Base-by-base conservation (phyloP, 1,140 invertebrate species). In the Ectropis grisescens region DNA sequence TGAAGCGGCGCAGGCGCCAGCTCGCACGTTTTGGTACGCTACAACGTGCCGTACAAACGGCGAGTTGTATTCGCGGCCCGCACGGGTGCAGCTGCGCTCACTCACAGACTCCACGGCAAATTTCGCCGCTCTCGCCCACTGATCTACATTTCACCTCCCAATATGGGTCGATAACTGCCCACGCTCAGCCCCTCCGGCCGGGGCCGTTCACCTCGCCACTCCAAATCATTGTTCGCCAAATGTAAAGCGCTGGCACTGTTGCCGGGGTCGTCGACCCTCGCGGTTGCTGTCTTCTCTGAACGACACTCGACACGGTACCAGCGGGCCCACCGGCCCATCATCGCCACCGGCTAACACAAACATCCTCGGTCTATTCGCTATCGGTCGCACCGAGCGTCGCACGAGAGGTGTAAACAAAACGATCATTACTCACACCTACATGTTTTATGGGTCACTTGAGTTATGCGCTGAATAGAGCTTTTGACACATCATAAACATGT, bases 141-240 rank as follows among this genome's bases (percentile, higher is more conserved):
- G 72, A 81, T 81, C 72, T 81, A 81, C 72, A 76, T 81, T 81
- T 81, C 69, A 80, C 75, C 60, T 59, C 60, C n/a, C 58, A 80
- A 80, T 80, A 80, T 80, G 69, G 75, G 75, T 80, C 75, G 75
- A 80, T 80, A 80, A 80, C 75, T 80, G 75, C 70, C 75, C 66
- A 78, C 75, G 72, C 72, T 66, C 62, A 67, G 70, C 68, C 75
- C 71, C 75, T 68, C 70, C 57, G 68, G 51, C 56, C 62, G 58
- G 62, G 72, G 75, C 59, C 75, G 50, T 78, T 80, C 75, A 80
- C 72, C 70, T 80, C 72, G 64, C 70, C 60, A 71, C 65, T 75
- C 69, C 75, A 75, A 78, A 78, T 75, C 68, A 80, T 80, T 78
- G 75, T 80, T 80, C 75, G 70, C 72, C 58, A 78, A 80, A 80